Conservation (phyloP, 2,113 vertebrate genomes). For the Chinchilla lanigera region DNA sequence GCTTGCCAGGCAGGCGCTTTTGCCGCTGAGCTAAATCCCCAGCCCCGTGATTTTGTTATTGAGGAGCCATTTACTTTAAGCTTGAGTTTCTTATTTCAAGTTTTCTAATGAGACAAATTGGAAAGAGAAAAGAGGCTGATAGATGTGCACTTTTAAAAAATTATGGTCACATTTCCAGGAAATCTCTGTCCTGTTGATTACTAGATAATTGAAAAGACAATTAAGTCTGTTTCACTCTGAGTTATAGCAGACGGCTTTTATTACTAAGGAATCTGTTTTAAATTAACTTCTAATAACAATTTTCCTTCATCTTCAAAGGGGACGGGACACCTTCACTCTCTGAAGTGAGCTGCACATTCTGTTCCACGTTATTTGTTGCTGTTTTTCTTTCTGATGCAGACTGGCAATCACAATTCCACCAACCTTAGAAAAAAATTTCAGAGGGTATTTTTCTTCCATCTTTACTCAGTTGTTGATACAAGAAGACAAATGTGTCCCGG, state of each 20-base stretch:
- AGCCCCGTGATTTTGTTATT: conserved; percentile 2
- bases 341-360: conserved; percentile 49
- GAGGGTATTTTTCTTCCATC: not conserved
- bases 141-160: not conserved
- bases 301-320: conserved; percentile 60
- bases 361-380: not conserved
- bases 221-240: conserved; percentile 59
- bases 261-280: conserved; percentile 55
- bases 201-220: not conserved
- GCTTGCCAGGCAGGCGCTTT: no score
- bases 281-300: conserved; percentile 67
- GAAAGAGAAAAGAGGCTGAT: conserved; percentile 28
- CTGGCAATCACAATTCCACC: not conserved
- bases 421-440: not conserved
- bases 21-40: no score
- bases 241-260: conserved; percentile 53
- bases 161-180: conserved; percentile 15
- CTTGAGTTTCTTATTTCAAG: conserved; percentile 31
- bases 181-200: conserved; percentile 44
- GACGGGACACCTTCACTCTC: conserved; percentile 63
- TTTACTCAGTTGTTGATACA: not conserved
- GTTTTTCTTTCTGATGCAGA: not conserved
- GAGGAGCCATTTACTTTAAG: not conserved
- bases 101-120: conserved; percentile 43
- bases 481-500: not conserved